Evolutionary conservation across 1,140 invertebrate species (phyloP).

Genomic region (Plodia interpunctella): DNA sequence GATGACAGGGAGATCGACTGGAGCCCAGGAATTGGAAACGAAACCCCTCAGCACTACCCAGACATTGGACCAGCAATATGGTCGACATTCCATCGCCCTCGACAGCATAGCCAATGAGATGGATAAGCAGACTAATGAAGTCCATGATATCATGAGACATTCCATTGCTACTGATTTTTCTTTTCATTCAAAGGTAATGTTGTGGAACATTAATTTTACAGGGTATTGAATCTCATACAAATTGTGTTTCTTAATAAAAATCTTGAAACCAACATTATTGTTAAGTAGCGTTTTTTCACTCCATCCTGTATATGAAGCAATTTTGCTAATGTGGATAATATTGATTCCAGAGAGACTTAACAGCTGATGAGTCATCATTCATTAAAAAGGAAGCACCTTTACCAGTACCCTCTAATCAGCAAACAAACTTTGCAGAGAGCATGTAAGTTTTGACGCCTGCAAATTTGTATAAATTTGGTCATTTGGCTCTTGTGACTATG

Average conservation of each 20-base stretch:
- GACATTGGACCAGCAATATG: slow-evolving; percentile 36
- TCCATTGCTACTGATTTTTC: slow-evolving; percentile 64
- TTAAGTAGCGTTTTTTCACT: too few relatives aligned
- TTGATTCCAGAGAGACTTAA: slow-evolving; percentile 52
- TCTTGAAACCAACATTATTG: too few relatives aligned
- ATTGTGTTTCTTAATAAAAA: too few relatives aligned
- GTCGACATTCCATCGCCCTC: slow-evolving; percentile 46
- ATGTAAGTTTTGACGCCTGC: slow-evolving; percentile 48
- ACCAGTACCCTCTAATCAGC: slow-evolving; percentile 38
- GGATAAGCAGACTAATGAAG: slow-evolving; percentile 57
- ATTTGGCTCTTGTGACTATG: too few relatives aligned
- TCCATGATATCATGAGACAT: slow-evolving; percentile 59
- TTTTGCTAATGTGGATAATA: not conserved
- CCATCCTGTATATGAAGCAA: too few relatives aligned
- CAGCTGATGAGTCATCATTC: slow-evolving; percentile 60
- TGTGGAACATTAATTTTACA: not conserved
- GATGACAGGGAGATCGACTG: slow-evolving; percentile 66
- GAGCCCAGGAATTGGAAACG: slow-evolving; percentile 36
- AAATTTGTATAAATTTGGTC: too few relatives aligned
- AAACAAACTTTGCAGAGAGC: slow-evolving; percentile 42
- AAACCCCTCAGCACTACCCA: slow-evolving; percentile 14
- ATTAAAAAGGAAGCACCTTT: slow-evolving; percentile 48
- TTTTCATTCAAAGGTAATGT: slow-evolving; percentile 56
- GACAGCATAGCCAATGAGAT: slow-evolving; percentile 52
- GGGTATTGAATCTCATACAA: too few relatives aligned